Base-by-base conservation (phyloP, 2,797 vertebrate genomes). In the Paguma larvata region DNA sequence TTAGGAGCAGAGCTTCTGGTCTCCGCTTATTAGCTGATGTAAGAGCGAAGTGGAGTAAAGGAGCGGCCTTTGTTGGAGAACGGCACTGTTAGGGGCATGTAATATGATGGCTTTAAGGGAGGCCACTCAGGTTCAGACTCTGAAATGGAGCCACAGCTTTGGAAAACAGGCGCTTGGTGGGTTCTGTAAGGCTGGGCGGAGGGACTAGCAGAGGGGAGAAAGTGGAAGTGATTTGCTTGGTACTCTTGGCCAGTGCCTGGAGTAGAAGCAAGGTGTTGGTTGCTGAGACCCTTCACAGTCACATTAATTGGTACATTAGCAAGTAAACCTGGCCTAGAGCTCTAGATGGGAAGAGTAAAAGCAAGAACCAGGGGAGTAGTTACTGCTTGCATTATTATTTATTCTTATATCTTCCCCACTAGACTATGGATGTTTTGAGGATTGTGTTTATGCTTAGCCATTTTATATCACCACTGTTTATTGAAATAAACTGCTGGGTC, bases 11-110 rank as follows among this genome's bases (percentile, higher is more conserved):
- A 97, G 51, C 94, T 94, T 96, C 94, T 92, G 0, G 80, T 86
- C 63, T 41, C 67, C 46, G 23, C 14, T 97, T 98, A 92, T 98
- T 98, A 94, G 75, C 85, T 92, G 84, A 56, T 98, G 65, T 92
- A 89, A 78, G 93, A 97, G 65, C 51, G 4, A 51, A 85, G 32
- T 38, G 78, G 73, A 77, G 67, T 46, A 63, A 67, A 82, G 78
- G 34, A 44, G 7, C 41, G 72, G 87, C 63, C n/a, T 68, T 67
- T 87, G 65, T n/a, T 78, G 87, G 85, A 62, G 87, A 86, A 32
- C 23, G 53, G n/a, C n/a, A n/a, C 9, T 70, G 10, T 59, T 67
- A 16, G 88, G 44, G 72, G 21, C 21, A 3, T 34, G 1, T 13
- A 19, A 15, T 6, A 6, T 1, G 32, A 27, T 19, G 30, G 2